Percentiles rank a stretch among this genome's conserved stretches.
phyloP scores from a whole-genome alignment of 1,140 invertebrate genomes.

The Venustaconcha ellipsiformis region DNA sequence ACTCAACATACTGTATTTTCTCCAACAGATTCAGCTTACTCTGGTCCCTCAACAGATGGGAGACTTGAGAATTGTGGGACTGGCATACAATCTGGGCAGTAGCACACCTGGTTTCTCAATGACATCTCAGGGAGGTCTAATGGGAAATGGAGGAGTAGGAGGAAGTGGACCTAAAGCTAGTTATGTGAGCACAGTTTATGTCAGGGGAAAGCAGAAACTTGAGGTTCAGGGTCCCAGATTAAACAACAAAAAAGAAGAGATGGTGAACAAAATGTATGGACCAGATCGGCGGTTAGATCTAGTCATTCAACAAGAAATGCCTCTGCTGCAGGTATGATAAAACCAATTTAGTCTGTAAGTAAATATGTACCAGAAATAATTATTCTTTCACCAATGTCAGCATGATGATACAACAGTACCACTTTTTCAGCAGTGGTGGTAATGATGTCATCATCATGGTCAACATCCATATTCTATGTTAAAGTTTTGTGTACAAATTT shows the following conservation, averaged over 20 bases:
- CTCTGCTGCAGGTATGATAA: slow-evolving; percentile 65
- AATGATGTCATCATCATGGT: background rate
- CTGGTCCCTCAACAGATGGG: slow-evolving; percentile 64
- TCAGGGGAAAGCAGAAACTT: slow-evolving; percentile 68
- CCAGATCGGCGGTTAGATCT: slow-evolving; percentile 69
- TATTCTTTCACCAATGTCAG: background rate
- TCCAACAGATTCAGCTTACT: slow-evolving; percentile 58
- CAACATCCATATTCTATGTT: background rate
- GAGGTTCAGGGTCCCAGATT: slow-evolving; percentile 69
- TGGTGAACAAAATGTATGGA: slow-evolving; percentile 66
- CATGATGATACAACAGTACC: background rate
- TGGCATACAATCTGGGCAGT: slow-evolving; percentile 67
- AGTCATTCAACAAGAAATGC: slow-evolving; percentile 68
- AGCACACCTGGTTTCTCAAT: slow-evolving; percentile 39
- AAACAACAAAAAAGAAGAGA: slow-evolving; percentile 68
- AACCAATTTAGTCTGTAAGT: background rate
- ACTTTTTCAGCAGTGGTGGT: background rate
- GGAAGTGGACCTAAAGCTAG: slow-evolving; percentile 36
- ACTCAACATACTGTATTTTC: background rate
- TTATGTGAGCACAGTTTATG: slow-evolving; percentile 55
- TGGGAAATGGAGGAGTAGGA: slow-evolving; percentile 15
- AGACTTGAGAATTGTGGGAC: slow-evolving; percentile 63
- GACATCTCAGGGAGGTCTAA: slow-evolving; percentile 21
- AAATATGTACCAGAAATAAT: background rate
- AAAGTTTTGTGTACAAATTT: background rate